These are phyloP conservation scores for Bothrops jararaca DNA, from an alignment of 2,113 vertebrate species.

Conservation along the genomic window DNA sequence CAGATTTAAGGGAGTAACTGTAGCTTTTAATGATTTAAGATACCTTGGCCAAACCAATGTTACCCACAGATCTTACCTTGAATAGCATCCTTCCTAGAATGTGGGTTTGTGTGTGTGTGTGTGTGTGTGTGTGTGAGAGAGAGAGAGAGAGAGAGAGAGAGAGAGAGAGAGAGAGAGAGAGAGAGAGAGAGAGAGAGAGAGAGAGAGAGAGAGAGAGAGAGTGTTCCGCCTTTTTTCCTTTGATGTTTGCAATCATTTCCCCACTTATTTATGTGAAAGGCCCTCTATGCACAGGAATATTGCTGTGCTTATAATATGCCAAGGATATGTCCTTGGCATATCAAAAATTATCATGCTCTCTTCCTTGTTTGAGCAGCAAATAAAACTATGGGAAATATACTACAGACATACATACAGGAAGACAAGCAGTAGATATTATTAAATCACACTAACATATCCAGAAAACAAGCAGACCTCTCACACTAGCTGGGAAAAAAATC, in stretches of 20 bases:
- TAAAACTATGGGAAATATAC: neutral
- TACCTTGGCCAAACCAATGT: neutral
- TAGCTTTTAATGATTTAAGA: neutral
- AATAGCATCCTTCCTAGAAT: neutral
- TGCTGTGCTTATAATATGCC: too few species aligned
- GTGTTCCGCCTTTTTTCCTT: neutral
- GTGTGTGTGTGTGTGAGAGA: too few species aligned
- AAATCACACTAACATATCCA: neutral
- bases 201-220: too few species aligned
- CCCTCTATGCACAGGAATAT: neutral
- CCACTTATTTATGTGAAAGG: neutral
- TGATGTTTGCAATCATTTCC: neutral
- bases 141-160: too few species aligned
- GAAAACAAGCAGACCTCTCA: constrained; percentile 17
- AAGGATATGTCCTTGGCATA: neutral
- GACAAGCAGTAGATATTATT: neutral
- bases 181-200: too few species aligned
- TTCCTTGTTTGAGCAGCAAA: neutral
- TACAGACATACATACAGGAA: neutral
- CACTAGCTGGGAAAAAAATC: fast-evolving
- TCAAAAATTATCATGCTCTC: neutral
- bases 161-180: too few species aligned
- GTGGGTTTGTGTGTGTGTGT: neutral
- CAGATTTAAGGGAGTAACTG: constrained; percentile 20
- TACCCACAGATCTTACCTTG: neutral